Base-by-base conservation (phyloP, 2,113 vertebrate genomes). In the Callocephalon fimbriatum region DNA sequence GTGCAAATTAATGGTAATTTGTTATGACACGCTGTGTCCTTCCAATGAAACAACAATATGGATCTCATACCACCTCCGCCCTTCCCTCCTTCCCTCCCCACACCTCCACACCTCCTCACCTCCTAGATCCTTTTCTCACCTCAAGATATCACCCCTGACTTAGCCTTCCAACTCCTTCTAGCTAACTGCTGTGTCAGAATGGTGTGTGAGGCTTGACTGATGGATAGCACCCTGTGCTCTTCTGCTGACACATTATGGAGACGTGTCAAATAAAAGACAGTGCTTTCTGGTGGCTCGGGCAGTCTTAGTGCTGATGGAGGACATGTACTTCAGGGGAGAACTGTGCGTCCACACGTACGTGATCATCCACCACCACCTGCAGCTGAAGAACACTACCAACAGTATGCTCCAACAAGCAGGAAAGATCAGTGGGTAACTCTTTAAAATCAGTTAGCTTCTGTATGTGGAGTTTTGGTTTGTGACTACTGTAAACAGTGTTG, bases 1-100 rank as follows among this genome's bases (percentile, higher is more conserved):
- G 98, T 98, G 98, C 97, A 98, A 98, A 98, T 98, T 96, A 98
- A 97, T 94, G 22, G 95, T 98, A 98, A 99, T 99, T 98, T 94
- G 83, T 98, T 98, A 97, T 98, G 99, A 98, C 99, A 98, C 67
- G 44, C 95, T 77, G 76, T 98, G 98, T 98, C 98, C 97, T 99
- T 97, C 96, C 91, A 97, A 97, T 73, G 94, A 96, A 98, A 97
- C 97, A 98, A 97, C 98, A 97, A 88, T 95, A 97, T 95, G 97
- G 97, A 96, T 84, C 95, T 96, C 5, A 53, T 95, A 95, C 86
- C 94, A 65, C 93, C 93, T 94, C 83, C 0, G 0, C 90, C 86
- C 45, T 65, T 44, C 50, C 77, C 31, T 67, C 27, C 65, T 45
- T 74, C 45, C 51, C 37, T 90, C 91, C 66, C 45, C 17, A n/a